Base-by-base conservation (phyloP, 2,888 invertebrate species). In the Agrochola lota region DNA sequence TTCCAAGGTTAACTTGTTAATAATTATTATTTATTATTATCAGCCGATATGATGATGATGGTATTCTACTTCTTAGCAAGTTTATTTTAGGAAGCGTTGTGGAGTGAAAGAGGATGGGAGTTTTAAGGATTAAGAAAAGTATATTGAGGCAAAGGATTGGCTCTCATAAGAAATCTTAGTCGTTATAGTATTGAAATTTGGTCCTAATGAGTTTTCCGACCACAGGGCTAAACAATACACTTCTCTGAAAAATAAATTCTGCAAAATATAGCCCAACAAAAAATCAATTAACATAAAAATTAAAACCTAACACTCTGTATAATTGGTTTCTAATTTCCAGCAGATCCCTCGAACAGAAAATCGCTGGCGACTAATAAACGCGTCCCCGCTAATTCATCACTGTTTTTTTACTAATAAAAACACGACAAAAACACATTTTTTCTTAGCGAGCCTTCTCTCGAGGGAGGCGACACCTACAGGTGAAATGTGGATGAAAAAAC, bases 321-420 rank as follows among this genome's bases (percentile, higher is more conserved):
- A 86, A 86, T 84, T 79, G 76, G 72, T 74, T 79, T 83, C 84
- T 85, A 86, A 85, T 86, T 74, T 74, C 86, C 59, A 77, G 52
- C 84, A 80, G 92, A 89, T 88, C 91, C 93, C 91, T 91, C 88
- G 75, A 85, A 85, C 85, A 85, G 89, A 94, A 93, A 92, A 92
- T 91, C 88, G 89, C 91, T 91, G 87, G 91, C 91, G 87, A 91
- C 93, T 94, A 94, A 94, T 94, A 94, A 94, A 93, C 91, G 92
- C 91, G 92, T 92, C 92, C 93, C 92, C 93, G 91, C 93, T 94
- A 95, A 96, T 95, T 95, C 94, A 95, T 96, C 95, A 95, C 95
- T 95, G 96, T 95, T 95, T 94, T 57, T 94, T 94, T 91, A 93
- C 93, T 94, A 95, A 95, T 95, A 95, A 95, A 96, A 95, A 95